Evolutionary conservation across 37 sponge, comb jelly and placozoan species (phyloP).

Genomic region (Aplysina aerophoba): DNA sequence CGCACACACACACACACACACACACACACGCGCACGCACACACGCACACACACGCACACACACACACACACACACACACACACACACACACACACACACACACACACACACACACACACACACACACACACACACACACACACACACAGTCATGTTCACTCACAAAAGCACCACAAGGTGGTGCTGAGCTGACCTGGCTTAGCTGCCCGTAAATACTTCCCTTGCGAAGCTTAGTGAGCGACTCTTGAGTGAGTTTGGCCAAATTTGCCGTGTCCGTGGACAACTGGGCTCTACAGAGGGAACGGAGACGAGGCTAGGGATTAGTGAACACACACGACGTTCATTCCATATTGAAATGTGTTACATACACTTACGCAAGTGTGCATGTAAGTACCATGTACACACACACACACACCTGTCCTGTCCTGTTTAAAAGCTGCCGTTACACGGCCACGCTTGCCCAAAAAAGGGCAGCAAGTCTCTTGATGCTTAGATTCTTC

Average conservation of each 20-base stretch:
- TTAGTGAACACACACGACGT: too few species aligned
- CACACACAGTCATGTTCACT: too few species aligned
- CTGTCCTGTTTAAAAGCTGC: background rate
- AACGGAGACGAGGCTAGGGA: background rate
- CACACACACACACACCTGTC: background rate
- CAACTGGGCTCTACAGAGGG: background rate
- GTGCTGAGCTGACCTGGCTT: conserved; percentile 2
- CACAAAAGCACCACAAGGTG: too few species aligned
- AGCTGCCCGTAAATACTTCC: background rate
- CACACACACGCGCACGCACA: background rate
- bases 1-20: background rate
- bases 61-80: conserved; percentile 1
- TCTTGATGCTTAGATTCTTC: background rate
- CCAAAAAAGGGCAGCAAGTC: conserved; percentile 32
- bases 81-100: background rate
- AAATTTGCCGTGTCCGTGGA: conserved; percentile 25
- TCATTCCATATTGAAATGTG: too few species aligned
- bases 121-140: too few species aligned
- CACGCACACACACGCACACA: background rate
- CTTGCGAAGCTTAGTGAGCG: background rate
- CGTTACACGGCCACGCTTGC: conserved; percentile 22
- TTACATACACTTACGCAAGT: too few species aligned
- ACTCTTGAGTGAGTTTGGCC: conserved; percentile 32
- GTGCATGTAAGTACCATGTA: too few species aligned
- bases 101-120: background rate